Evolutionary conservation across 2,797 vertebrate species (phyloP).

Genomic region (Xerus rutilus): DNA sequence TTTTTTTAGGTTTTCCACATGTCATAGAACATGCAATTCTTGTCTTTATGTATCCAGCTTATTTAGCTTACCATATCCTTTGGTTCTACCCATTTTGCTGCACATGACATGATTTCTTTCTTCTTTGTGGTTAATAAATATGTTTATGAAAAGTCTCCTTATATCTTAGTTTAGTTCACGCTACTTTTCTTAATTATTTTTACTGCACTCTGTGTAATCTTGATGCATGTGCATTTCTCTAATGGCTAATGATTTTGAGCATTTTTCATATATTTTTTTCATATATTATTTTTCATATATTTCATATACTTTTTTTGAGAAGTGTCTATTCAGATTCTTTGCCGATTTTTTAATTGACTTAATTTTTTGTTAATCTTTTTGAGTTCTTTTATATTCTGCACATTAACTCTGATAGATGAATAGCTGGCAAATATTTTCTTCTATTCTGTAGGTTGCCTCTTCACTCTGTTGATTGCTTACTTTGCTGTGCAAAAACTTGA

Average conservation of each 20-base stretch:
- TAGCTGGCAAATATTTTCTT: too few relatives aligned
- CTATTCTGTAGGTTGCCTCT: too few relatives aligned
- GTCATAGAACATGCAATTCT: not conserved
- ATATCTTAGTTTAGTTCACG: constrained; percentile 65
- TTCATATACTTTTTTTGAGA: not conserved
- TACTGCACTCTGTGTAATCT: constrained; percentile 11
- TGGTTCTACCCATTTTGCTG: too few relatives aligned
- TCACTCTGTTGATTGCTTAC: too few relatives aligned
- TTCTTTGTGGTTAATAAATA: too few relatives aligned
- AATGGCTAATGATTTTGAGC: not conserved
- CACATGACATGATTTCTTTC: not conserved
- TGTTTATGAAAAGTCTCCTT: constrained; percentile 46
- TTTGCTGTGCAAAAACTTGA: too few relatives aligned
- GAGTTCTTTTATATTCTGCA: too few relatives aligned
- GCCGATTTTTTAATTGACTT: not conserved
- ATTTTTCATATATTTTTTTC: too few relatives aligned
- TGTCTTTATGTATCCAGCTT: not conserved
- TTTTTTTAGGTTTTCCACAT: not conserved
- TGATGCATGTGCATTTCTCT: not conserved
- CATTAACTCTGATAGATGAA: not conserved
- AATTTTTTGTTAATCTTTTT: too few relatives aligned
- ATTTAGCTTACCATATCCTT: not conserved
- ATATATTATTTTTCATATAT: too few relatives aligned
- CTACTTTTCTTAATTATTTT: constrained; percentile 70
- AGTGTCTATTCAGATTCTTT: not conserved